These are phyloP conservation scores for Argopecten irradians DNA, from an alignment of 1,140 invertebrate genomes.

Conservation along the genomic window DNA sequence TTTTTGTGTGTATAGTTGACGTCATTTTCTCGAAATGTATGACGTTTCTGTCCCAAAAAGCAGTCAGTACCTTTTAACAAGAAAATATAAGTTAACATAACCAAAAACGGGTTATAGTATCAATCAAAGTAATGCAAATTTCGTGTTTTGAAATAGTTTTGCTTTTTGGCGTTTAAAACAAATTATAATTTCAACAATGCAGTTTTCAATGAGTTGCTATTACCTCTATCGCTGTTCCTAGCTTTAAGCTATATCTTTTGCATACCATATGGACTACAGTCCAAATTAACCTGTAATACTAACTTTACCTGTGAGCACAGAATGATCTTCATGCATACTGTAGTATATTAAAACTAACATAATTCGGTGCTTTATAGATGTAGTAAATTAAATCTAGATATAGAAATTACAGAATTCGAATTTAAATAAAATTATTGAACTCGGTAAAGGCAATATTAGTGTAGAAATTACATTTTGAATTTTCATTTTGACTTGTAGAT, in stretches of 20 bases:
- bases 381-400: background rate
- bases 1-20: no score
- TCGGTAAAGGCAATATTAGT: background rate
- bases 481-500: background rate
- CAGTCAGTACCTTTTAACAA: no score
- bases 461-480: background rate
- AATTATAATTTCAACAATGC: background rate
- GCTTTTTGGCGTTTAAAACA: background rate
- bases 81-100: no score
- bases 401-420: background rate
- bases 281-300: conserved; percentile 7
- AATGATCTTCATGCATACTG: background rate
- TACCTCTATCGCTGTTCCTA: background rate
- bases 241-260: background rate
- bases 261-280: background rate
- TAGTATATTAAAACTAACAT: background rate
- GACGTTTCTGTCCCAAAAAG: no score
- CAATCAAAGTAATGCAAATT: no score
- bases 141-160: background rate
- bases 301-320: conserved; percentile 16
- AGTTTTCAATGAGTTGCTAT: background rate
- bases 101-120: no score
- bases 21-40: no score
- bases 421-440: background rate
- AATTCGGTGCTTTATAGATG: background rate